These are phyloP conservation scores for Drosophila maculinotata DNA, from an alignment of 2,888 invertebrate species.

Conservation along the genomic window DNA sequence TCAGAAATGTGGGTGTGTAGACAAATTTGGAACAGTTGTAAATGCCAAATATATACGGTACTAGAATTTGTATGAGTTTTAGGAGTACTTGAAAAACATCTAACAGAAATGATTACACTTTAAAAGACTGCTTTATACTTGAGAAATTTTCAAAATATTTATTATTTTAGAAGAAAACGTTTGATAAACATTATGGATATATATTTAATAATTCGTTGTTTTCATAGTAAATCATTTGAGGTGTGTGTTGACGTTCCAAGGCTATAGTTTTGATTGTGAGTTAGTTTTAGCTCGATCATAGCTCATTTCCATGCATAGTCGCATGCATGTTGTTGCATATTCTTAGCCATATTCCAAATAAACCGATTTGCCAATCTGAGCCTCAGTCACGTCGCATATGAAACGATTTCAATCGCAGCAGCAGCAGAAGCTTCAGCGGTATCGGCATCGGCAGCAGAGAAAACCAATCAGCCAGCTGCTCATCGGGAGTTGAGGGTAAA, in stretches of 20 bases:
- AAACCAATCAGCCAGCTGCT: slow-evolving; percentile 69
- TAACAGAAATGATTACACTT: neutral
- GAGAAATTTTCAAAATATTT: no score
- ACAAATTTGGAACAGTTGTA: slow-evolving; percentile 3
- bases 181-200: no score
- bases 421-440: slow-evolving; percentile 14
- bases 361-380: slow-evolving; percentile 29
- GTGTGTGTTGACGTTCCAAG: neutral
- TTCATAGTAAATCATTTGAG: no score
- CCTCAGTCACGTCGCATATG: slow-evolving; percentile 83
- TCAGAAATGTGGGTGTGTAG: no score
- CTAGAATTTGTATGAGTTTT: neutral
- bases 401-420: slow-evolving; percentile 54
- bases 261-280: neutral
- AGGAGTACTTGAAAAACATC: no score
- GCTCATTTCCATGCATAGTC: slow-evolving; percentile 28
- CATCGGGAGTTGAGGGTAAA: slow-evolving; percentile 28
- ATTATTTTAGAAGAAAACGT: no score
- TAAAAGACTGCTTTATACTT: neutral
- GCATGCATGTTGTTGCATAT: slow-evolving; percentile 20
- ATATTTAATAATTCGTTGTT: no score
- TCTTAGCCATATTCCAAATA: slow-evolving; percentile 27
- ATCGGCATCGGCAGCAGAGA: slow-evolving; percentile 48
- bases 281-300: neutral
- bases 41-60: neutral